Conservation (phyloP, 2,113 vertebrate species). For the Carettochelys insculpta region DNA sequence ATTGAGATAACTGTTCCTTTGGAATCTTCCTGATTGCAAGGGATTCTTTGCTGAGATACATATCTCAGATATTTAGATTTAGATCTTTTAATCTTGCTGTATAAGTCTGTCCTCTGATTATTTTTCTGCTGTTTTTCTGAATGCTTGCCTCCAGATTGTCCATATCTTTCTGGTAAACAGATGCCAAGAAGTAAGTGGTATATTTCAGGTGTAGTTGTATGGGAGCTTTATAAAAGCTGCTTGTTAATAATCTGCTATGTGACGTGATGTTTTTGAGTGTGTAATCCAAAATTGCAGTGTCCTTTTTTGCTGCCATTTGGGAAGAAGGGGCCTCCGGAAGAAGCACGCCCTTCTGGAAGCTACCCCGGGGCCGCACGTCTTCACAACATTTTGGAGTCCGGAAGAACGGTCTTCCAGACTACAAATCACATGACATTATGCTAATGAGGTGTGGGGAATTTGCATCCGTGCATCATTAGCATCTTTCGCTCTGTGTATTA, state of each 20-base stretch:
- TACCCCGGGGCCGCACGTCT: too few species aligned
- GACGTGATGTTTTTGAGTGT: neutral
- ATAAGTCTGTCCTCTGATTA: neutral
- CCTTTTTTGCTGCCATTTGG: constrained; percentile 42
- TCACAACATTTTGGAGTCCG: too few species aligned
- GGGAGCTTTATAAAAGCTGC: neutral
- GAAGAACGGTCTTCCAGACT: too few species aligned
- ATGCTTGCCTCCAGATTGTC: constrained; percentile 8
- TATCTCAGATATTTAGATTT: too few species aligned
- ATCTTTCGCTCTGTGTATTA: too few species aligned
- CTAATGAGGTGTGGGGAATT: too few species aligned
- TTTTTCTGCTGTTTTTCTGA: neutral
- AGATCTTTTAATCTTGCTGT: neutral
- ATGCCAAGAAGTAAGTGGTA: neutral
- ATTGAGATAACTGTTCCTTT: neutral
- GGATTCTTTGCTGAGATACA: neutral
- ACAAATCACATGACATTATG: too few species aligned
- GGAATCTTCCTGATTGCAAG: neutral
- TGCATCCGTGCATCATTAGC: too few species aligned
- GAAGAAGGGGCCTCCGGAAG: too few species aligned
- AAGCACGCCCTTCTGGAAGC: too few species aligned
- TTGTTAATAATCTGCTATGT: neutral
- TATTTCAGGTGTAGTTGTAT: constrained; percentile 22
- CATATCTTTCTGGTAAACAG: neutral
- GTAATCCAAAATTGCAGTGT: constrained; percentile 50